These are phyloP conservation scores for Chironomus riparius DNA, from an alignment of 2,888 invertebrate genomes.

Conservation along the genomic window DNA sequence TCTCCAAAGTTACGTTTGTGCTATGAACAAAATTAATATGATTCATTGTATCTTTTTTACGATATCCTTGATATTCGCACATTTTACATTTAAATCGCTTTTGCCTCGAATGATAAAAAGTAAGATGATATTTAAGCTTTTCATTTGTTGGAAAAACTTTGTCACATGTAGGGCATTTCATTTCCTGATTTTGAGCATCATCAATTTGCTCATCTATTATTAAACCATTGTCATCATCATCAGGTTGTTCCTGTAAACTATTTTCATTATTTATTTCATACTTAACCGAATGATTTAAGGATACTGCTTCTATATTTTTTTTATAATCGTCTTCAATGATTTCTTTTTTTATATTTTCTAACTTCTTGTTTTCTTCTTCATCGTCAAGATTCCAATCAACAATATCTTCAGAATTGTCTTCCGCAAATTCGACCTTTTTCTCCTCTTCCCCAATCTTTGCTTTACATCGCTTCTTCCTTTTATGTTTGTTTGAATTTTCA, in stretches of 20 bases:
- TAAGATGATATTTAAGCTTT: slow-evolving; percentile 17
- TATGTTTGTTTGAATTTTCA: slow-evolving; percentile 3
- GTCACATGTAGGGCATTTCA: slow-evolving; percentile 17
- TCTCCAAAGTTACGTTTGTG: slow-evolving; percentile 47
- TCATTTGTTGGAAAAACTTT: slow-evolving; percentile 11
- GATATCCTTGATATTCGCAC: slow-evolving; percentile 60
- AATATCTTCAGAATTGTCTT: slow-evolving; percentile 24
- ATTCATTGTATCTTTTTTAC: slow-evolving; percentile 54
- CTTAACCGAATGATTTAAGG: too few species aligned
- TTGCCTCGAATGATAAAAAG: slow-evolving; percentile 31
- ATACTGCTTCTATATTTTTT: neutral
- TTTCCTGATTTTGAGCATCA: neutral
- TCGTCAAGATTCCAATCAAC: slow-evolving; percentile 26
- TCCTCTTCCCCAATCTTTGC: slow-evolving; percentile 28
- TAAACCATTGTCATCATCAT: slow-evolving; percentile 32
- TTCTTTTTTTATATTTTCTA: slow-evolving; percentile 27
- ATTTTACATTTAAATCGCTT: slow-evolving; percentile 65
- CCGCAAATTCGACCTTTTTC: neutral
- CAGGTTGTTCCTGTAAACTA: slow-evolving; percentile 34
- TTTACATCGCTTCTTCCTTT: slow-evolving; percentile 16
- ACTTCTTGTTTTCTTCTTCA: slow-evolving; percentile 22
- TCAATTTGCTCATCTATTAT: slow-evolving; percentile 25
- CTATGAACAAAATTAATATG: slow-evolving; percentile 57
- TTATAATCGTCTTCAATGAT: slow-evolving; percentile 27
- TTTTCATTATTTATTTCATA: neutral